Evolutionary conservation across 2,888 invertebrate genomes (phyloP).

Genomic region (Ormyrus thymus): DNA sequence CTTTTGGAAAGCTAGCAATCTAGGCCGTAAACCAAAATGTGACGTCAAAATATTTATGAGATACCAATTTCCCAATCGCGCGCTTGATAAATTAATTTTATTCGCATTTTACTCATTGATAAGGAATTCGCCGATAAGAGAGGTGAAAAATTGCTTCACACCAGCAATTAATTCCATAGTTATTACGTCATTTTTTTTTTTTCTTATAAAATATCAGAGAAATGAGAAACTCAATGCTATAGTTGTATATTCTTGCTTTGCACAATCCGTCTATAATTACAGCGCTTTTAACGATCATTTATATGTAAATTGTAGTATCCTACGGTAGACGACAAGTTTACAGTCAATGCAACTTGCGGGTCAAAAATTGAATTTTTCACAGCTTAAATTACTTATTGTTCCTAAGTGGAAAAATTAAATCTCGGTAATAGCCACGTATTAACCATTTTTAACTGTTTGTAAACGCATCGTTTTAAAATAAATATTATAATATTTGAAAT

Average conservation of each 20-base stretch:
- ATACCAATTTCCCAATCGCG: not conserved
- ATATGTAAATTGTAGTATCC: slow-evolving; percentile 32
- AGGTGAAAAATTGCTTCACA: not conserved
- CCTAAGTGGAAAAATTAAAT: not conserved
- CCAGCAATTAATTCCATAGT: slow-evolving; percentile 1
- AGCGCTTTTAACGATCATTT: slow-evolving; percentile 36
- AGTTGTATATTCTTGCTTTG: slow-evolving; percentile 17
- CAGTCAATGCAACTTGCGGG: not conserved
- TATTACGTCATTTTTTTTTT: slow-evolving; percentile 27
- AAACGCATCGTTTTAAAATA: no score
- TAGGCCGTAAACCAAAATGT: no score
- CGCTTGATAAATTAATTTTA: not conserved
- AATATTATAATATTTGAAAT: no score
- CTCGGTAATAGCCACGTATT: not conserved
- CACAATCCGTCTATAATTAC: slow-evolving; percentile 47
- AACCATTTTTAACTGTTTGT: no score
- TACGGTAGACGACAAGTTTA: slow-evolving; percentile 17
- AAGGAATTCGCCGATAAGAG: slow-evolving; percentile 18
- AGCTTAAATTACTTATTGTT: slow-evolving; percentile 36
- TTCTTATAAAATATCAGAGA: slow-evolving; percentile 28
- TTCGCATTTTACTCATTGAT: slow-evolving; percentile 7
- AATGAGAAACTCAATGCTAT: slow-evolving; percentile 25
- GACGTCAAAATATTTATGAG: no score
- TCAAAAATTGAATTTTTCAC: not conserved
- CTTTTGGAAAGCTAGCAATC: no score